Evolutionary conservation across 2,113 vertebrate genomes (phyloP), one percentile per base, ranked within the genome.

Genomic region (Channa maculata): DNA sequence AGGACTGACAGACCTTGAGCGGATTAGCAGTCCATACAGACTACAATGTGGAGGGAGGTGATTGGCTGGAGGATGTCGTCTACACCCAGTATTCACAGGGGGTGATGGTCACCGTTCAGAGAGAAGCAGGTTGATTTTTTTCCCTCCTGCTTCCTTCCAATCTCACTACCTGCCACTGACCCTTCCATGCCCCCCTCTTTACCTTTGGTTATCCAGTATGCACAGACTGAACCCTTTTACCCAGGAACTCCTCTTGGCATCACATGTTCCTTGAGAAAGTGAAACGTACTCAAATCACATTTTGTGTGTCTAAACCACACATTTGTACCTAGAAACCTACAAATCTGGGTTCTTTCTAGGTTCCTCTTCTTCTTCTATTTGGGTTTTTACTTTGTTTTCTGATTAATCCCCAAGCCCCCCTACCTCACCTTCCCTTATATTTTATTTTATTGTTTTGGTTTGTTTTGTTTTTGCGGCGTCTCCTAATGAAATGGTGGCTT

Each of bases 401-500:
- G 71, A 75, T 78, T 66, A 50, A 78, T 79, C 43, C 55, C 64
- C 51, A 14, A 24, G 24, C 24, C 24, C 44, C 8, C 48, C 52
- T n/a, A 49, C 13, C 24, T 6, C 11, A 44, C 53, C 3, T 37
- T 41, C n/a, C 24, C 24, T 24, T 24, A 24, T 24, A 24, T 24
- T 64, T 52, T 41, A 38, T 44, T 45, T 75, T 51, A 0, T 0
- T 73, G 70, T 52, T 37, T 75, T 80, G 53, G 1, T 78, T 76
- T 53, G 3, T 68, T 64, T 70, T 57, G 82, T 64, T 81, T 83
- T 86, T 84, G 79, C 89, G 88, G 89, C 92, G 94, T 95, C 94
- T 95, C 91, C 80, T 69, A 14, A 75, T 75, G 69, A 90, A 91
- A 71, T 10, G 90, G 92, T 60, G 72, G 79, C 71, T 38, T 86